Base-by-base conservation (phyloP, 2,113 vertebrate species). In the Caloenas nicobarica region DNA sequence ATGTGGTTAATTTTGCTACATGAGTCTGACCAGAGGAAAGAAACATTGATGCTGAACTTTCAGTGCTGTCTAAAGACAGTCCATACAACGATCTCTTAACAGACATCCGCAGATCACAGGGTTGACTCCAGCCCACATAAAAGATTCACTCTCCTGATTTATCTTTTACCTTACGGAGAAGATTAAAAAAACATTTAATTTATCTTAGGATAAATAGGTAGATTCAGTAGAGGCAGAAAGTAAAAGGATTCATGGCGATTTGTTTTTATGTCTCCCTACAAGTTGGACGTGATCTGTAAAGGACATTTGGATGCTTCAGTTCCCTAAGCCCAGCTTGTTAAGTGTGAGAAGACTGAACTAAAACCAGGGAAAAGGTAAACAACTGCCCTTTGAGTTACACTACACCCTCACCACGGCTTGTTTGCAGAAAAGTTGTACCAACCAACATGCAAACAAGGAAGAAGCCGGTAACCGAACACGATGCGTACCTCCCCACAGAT, bases 381-480 rank as follows among this genome's bases (percentile, higher is more conserved):
- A 51, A 16, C 5, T 3, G 2, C 13, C 34, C n/a, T 66, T 8
- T 65, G 58, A 15, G 23, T 64, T 31, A 15, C 46, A 44, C 14
- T 21, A 9, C 56, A 65, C 28, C 71, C 66, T 68, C 7, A 21
- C 23, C 42, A 64, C 0, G 0, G 50, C 24, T 58, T 70, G 36
- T 21, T 78, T 85, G 73, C 88, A 33, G 58, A 56, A 38, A 22
- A 48, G 34, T 6, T 60, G 53, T 40, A 54, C 9, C 36, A 85
- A 38, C 29, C 7, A 46, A 19, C 1, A 10, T 23, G 13, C 65
- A 89, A 87, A 54, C 51, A 70, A 61, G 81, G 61, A 57, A 88
- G 71, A 65, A 78, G 34, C 23, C 56, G 60, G 5, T 65, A 65
- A 57, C 64, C 40, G n/a, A 64, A 54, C 34, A 16, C 9, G 51